Evolutionary conservation across 64 coral and sea anemone species (phyloP), one percentile per base, ranked within the genome.

Genomic region (Porites australiensis): DNA sequence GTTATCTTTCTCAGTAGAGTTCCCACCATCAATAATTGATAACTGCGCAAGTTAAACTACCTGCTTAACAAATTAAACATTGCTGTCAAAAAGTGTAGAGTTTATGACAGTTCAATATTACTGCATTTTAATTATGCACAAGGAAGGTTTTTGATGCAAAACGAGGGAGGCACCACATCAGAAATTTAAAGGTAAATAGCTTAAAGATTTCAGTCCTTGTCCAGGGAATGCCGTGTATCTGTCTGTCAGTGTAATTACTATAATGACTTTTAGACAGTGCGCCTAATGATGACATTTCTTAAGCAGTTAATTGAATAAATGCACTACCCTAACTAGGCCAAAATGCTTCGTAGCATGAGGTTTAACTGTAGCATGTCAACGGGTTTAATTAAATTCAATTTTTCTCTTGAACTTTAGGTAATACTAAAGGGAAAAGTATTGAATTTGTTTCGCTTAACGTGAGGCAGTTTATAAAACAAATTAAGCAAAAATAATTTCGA

Each of bases 31-130:
- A 78, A 78, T 78, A 18, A 78, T 75, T 75, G 73, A 75, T 75
- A 75, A 75, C 73, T 50, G 48, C 45, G 44, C 73, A 75, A 75
- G 73, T 75, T 75, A 75, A 75, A 75, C 73, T 75, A 75, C 73
- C 73, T 75, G 73, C 73, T 75, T 75, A 75, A 75, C 15, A 75
- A 75, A 75, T 75, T 75, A 75, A 75, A 75, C 73, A 75, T 75
- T 45, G 14, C 73, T 75, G 73, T 75, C 73, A 75, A 75, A 75
- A 75, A 47, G 73, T 75, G 73, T 75, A 50, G 73, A 75, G 18
- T 75, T 75, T 50, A 75, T 75, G 73, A 75, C 73, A 75, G 47
- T 19, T 75, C 47, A 6, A 49, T 46, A 50, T 50, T 11, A 49
- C 1, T 8, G 19, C 6, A 75, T 75, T 75, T 55, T 46, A 75